A percentile compares a stretch with the other conserved stretches of the same genome.
phyloP scores from a whole-genome alignment of 2,797 vertebrate species.

The Takifugu ocellatus region DNA sequence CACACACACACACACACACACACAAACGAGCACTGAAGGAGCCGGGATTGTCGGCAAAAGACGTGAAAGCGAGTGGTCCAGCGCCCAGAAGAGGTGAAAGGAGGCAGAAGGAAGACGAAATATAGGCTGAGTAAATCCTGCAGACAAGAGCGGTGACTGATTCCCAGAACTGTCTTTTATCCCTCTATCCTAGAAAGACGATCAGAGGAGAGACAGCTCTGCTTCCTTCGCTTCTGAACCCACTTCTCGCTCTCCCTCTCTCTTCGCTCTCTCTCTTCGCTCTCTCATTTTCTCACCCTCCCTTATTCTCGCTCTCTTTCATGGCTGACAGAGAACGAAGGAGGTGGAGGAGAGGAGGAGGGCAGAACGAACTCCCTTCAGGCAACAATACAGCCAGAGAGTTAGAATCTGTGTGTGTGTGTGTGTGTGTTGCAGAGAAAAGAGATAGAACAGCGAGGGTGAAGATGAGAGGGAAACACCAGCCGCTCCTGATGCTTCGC shows the following conservation, averaged over 20 bases:
- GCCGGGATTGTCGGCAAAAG: slow-evolving; percentile 49
- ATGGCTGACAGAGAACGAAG: slow-evolving; percentile 69
- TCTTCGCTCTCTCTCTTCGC: slow-evolving; percentile 33
- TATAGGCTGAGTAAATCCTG: slow-evolving; percentile 72
- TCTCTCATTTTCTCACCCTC: slow-evolving; percentile 51
- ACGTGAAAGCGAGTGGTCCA: slow-evolving; percentile 54
- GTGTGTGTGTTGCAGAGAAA: slow-evolving; percentile 22
- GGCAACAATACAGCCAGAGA: slow-evolving; percentile 72
- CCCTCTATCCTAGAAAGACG: slow-evolving; percentile 73
- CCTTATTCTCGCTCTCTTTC: slow-evolving; percentile 56
- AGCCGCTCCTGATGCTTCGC: slow-evolving; percentile 80
- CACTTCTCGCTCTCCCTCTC: slow-evolving; percentile 35
- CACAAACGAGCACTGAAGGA: slow-evolving; percentile 42
- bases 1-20: slow-evolving; percentile 23
- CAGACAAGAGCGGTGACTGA: slow-evolving; percentile 60
- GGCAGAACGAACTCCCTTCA: slow-evolving; percentile 74
- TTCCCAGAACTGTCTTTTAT: slow-evolving; percentile 64
- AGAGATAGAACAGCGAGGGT: slow-evolving; percentile 40
- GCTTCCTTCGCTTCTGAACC: slow-evolving; percentile 62
- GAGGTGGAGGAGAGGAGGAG: slow-evolving; percentile 67
- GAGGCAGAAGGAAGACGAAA: slow-evolving; percentile 48
- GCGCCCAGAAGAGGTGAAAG: slow-evolving; percentile 51
- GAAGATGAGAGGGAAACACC: slow-evolving; percentile 51
- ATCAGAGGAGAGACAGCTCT: slow-evolving; percentile 66
- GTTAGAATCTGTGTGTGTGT: slow-evolving; percentile 42